Percentiles rank a stretch among this genome's conserved stretches.
phyloP scores from a whole-genome alignment of 2,113 vertebrate species.

The Anolis sagrei region DNA sequence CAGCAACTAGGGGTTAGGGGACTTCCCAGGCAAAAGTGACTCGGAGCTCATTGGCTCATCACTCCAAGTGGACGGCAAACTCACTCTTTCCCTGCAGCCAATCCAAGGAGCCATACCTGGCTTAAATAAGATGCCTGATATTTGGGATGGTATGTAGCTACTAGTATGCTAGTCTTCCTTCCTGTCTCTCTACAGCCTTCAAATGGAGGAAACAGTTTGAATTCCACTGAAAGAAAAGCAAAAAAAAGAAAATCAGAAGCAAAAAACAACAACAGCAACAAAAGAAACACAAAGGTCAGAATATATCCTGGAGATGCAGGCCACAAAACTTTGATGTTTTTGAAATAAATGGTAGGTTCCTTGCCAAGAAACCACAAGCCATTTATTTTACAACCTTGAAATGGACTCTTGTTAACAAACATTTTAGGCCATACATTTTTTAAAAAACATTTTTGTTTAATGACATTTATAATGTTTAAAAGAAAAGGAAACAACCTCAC shows the following conservation, averaged over 20 bases:
- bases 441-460: slow-evolving; percentile 4
- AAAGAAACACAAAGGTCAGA: neutral
- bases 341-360: neutral
- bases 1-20: too few species aligned
- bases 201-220: neutral
- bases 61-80: neutral
- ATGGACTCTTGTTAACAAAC: neutral
- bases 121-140: neutral
- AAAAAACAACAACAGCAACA: neutral
- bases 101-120: neutral
- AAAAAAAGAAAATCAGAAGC: neutral
- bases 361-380: neutral
- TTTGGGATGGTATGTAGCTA: neutral
- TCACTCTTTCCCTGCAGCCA: neutral
- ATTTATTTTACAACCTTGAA: neutral
- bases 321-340: neutral
- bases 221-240: neutral
- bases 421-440: neutral
- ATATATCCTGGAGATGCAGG: neutral
- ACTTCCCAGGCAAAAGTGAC: too few species aligned
- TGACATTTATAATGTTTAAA: neutral
- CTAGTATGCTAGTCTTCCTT: too few species aligned
- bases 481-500: neutral
- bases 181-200: neutral
- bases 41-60: too few species aligned